Evolutionary conservation across 2,113 vertebrate genomes (phyloP).

Genomic region (Chaenogobius annularis): DNA sequence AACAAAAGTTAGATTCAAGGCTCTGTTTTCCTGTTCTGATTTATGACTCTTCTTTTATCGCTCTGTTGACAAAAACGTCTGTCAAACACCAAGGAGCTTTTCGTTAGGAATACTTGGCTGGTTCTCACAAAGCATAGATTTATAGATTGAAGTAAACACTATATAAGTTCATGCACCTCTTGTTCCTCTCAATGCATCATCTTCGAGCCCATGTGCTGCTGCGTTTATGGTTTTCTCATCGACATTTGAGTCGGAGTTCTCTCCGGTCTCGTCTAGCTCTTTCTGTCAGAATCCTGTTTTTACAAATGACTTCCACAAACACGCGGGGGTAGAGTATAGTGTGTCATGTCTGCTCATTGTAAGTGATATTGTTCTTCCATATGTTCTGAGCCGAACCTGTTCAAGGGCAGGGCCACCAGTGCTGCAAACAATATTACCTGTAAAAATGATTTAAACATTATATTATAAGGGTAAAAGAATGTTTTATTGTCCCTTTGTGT

Average conservation of each 20-base stretch:
- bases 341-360: slow-evolving; percentile 36
- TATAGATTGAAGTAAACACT: not conserved
- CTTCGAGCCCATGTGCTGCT: not conserved
- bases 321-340: slow-evolving; percentile 15
- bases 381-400: slow-evolving; percentile 26
- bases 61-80: slow-evolving; percentile 56
- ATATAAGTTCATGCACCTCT: not conserved
- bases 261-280: slow-evolving; percentile 12
- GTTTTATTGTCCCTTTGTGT: no score
- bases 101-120: slow-evolving; percentile 44
- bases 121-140: slow-evolving; percentile 28
- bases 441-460: not conserved
- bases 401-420: slow-evolving; percentile 5
- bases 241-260: slow-evolving; percentile 12
- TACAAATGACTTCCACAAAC: slow-evolving; percentile 27
- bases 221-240: slow-evolving; percentile 14
- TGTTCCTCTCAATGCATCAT: not conserved
- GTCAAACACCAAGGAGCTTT: slow-evolving; percentile 65
- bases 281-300: slow-evolving; percentile 19
- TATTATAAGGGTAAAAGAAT: not conserved
- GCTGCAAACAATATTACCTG: slow-evolving; percentile 8
- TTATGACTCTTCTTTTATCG: slow-evolving; percentile 32
- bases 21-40: slow-evolving; percentile 63
- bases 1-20: slow-evolving; percentile 52
- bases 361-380: slow-evolving; percentile 34